Evolutionary conservation across 2,113 vertebrate species (phyloP).

Genomic region (Conger conger): DNA sequence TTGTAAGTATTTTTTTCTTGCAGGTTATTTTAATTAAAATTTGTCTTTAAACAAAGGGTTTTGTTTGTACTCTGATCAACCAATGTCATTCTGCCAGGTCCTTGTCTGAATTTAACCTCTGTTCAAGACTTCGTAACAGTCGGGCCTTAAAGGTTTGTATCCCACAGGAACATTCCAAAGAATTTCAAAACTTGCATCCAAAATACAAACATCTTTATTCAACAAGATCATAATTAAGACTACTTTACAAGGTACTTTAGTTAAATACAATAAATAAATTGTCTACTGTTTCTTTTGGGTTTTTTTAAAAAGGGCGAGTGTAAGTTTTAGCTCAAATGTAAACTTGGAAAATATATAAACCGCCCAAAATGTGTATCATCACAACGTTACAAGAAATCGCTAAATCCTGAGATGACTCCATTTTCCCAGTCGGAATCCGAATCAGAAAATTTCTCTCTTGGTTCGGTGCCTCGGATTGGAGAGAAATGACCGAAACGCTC

Average conservation of each 20-base stretch:
- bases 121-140: not conserved
- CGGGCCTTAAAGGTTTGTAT: not conserved
- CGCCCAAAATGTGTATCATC: conserved; percentile 16
- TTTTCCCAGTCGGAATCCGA: conserved; percentile 81
- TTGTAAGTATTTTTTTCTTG: conserved; percentile 21
- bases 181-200: not conserved
- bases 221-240: not conserved
- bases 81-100: not conserved
- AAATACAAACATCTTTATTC: not conserved
- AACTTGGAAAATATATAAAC: conserved; percentile 38
- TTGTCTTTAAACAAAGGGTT: not conserved
- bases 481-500: conserved; percentile 63
- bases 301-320: not conserved
- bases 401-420: conserved; percentile 66
- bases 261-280: conserved; percentile 16
- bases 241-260: not conserved
- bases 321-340: not conserved
- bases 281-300: not conserved
- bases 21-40: conserved; percentile 12
- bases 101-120: no score
- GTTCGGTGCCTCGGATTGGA: conserved; percentile 61
- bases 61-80: not conserved
- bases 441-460: conserved; percentile 63
- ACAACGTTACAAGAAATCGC: conserved; percentile 23
- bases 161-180: not conserved